Base-by-base conservation (phyloP, 2,113 vertebrate species). In the Holacanthus passer region DNA sequence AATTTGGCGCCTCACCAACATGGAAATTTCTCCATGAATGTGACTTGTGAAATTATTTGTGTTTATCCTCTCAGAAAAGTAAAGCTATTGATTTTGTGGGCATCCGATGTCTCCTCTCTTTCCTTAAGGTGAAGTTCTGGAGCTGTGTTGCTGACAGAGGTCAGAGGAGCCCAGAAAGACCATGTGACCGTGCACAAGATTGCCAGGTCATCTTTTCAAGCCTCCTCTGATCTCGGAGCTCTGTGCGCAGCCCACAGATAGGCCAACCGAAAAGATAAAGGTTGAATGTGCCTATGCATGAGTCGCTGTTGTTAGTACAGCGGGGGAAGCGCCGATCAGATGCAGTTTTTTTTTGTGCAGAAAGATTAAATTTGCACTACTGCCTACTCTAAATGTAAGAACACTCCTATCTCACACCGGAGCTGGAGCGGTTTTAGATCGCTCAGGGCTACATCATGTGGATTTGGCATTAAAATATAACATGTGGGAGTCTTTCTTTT, bases 71-170 rank as follows among this genome's bases (percentile, higher is more conserved):
- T 88, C 59, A 27, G 31, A 74, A 77, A 87, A 87, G 83, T 86
- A 58, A 86, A 86, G 70, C 29, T 90, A 94, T 93, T 73, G 89
- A 93, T 94, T 91, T 88, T 60, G 71, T 91, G 85, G 78, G 88
- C 77, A 85, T 83, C 47, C 22, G 9, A 72, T 80, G 79, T 90
- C 80, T 93, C 83, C 73, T 83, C 63, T 65, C 43, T 64, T 85
- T 74, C 77, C 80, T 82, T 52, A 53, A 88, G 84, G 81, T 88
- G 82, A 83, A 82, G 29, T 79, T 82, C 76, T 72, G 53, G 77
- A 74, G 85, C 55, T 80, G 70, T 64, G 71, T 65, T 87, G 9
- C 83, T 81, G 76, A 79, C 83, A 85, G 78, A 72, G 87, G 87
- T 89, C 87, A 53, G 68, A 31, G 20, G 68, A 83, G 72, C 73